Conservation (phyloP, 2,797 vertebrate species). For the Choloepus didactylus region DNA sequence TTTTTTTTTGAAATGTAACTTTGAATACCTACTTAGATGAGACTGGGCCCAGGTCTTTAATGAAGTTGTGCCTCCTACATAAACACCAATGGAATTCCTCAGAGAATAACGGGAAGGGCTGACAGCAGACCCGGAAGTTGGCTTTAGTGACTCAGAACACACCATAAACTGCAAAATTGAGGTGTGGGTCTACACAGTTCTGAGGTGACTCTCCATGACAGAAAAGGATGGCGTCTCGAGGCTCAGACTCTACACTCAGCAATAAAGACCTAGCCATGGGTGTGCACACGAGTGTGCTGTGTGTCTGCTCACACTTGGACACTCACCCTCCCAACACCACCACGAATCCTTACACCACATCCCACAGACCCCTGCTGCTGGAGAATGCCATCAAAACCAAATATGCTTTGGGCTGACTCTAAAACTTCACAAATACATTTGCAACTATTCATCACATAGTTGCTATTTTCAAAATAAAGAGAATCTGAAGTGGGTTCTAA, state of each 20-base stretch:
- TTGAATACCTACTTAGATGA: neutral
- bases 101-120: neutral
- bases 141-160: neutral
- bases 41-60: neutral
- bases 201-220: neutral
- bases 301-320: neutral
- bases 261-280: neutral
- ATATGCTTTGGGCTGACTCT: neutral
- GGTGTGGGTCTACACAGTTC: neutral
- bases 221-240: neutral
- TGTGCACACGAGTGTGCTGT: neutral
- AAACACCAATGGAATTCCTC: neutral
- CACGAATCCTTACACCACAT: neutral
- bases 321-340: neutral
- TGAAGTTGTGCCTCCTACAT: neutral
- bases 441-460: neutral
- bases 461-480: slow-evolving; percentile 26
- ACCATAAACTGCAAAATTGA: neutral
- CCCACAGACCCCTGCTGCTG: neutral
- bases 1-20: neutral
- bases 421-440: neutral
- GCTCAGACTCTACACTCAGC: neutral
- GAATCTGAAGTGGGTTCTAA: slow-evolving; percentile 10
- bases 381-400: neutral
- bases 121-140: neutral